Percentiles rank a stretch among this genome's conserved stretches.
Conservation (phyloP, 2,797 vertebrate genomes). For the Liasis olivaceus region DNA sequence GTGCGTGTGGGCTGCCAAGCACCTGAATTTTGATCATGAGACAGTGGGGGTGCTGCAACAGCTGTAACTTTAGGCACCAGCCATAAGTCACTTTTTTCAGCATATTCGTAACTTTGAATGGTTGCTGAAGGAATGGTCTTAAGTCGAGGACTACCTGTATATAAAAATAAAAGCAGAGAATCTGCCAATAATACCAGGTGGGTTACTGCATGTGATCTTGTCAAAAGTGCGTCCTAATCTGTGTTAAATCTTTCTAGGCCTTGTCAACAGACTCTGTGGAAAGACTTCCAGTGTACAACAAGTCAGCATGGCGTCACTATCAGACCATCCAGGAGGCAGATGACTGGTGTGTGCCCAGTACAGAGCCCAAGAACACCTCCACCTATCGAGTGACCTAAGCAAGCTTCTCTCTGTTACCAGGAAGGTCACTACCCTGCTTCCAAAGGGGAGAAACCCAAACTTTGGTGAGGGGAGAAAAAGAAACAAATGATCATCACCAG, state of each 20-base stretch:
- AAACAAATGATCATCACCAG: constrained; percentile 2
- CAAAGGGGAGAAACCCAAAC: not conserved
- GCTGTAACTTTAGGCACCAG: no score
- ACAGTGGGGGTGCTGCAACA: no score
- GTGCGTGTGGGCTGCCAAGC: no score
- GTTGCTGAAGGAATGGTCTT: no score
- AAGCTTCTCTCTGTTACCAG: no score
- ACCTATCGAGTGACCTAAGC: constrained; percentile 77
- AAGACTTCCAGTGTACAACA: constrained; percentile 94
- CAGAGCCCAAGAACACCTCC: constrained; percentile 89
- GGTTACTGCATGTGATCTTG: not conserved
- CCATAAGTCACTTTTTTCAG: no score
- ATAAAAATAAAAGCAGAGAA: not conserved
- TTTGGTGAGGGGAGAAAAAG: not conserved
- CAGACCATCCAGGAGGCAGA: constrained; percentile 88
- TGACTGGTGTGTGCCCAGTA: constrained; percentile 94
- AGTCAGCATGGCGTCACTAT: constrained; percentile 92
- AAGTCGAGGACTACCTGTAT: not conserved
- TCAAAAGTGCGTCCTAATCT: not conserved
- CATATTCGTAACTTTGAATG: no score
- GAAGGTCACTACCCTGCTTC: not conserved
- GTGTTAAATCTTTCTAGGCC: constrained; percentile 74
- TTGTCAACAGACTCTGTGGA: constrained; percentile 94
- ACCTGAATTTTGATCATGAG: no score
- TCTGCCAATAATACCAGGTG: not conserved